phyloP scores from a whole-genome alignment of 1,140 invertebrate genomes.

The Drosophila eugracilis region DNA sequence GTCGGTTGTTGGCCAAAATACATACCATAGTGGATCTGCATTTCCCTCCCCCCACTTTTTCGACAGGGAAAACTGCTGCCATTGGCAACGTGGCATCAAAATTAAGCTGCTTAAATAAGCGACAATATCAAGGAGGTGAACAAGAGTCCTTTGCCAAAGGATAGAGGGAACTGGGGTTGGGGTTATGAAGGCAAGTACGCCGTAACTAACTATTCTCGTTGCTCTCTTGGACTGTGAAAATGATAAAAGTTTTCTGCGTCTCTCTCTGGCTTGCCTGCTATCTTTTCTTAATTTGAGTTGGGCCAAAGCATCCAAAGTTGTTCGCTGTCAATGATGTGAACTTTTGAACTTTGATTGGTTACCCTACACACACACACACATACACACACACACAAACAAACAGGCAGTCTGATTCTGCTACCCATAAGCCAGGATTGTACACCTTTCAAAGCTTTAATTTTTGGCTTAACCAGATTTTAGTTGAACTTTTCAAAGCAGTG shows the following conservation, averaged over 20 bases:
- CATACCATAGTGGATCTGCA: too few relatives aligned
- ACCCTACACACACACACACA: constrained; percentile 20
- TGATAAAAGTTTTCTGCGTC: constrained; percentile 72
- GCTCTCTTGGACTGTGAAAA: constrained; percentile 64
- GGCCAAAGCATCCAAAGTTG: constrained; percentile 55
- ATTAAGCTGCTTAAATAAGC: constrained; percentile 51
- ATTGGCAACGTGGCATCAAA: constrained; percentile 12
- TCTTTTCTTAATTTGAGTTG: constrained; percentile 78
- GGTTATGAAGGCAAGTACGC: constrained; percentile 10
- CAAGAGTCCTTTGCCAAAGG: neutral
- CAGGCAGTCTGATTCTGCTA: neutral
- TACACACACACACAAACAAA: neutral
- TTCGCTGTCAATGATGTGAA: constrained; percentile 73
- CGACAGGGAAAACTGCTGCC: constrained; percentile 6
- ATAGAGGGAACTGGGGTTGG: too few relatives aligned
- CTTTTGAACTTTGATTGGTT: constrained; percentile 80
- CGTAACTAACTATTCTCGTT: constrained; percentile 53
- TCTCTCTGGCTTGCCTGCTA: constrained; percentile 47
- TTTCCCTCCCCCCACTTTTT: neutral
- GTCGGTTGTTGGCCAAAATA: constrained; percentile 25
- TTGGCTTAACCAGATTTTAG: constrained; percentile 1
- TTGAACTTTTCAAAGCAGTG: neutral
- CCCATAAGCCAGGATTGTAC: neutral
- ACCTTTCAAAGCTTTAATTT: constrained; percentile 20
- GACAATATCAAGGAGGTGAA: constrained; percentile 14